Evolutionary conservation across 2,797 vertebrate species (phyloP).

Genomic region (Psittacula echo): DNA sequence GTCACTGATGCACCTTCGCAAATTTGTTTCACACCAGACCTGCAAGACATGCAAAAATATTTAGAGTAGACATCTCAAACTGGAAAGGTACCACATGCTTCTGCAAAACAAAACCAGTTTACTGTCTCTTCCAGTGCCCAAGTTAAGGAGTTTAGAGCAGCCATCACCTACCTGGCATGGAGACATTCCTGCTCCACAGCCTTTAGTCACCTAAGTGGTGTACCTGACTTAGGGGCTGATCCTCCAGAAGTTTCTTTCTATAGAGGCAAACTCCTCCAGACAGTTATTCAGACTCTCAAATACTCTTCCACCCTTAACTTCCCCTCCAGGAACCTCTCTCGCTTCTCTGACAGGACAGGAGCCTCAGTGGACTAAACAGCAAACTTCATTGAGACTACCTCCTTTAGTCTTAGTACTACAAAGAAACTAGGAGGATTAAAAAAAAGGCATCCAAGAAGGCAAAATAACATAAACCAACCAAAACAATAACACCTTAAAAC

Average conservation of each 20-base stretch:
- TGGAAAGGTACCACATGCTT: neutral
- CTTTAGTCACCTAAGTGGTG: neutral
- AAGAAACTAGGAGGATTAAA: neutral
- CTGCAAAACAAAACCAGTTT: neutral
- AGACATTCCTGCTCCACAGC: neutral
- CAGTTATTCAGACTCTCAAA: neutral
- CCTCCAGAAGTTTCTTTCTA: neutral
- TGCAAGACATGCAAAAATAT: constrained; percentile 55
- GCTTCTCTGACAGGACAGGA: neutral
- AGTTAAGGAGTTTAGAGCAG: neutral
- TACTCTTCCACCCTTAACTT: neutral
- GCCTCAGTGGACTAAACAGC: neutral
- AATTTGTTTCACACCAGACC: constrained; percentile 97
- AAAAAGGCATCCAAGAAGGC: neutral
- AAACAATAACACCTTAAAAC: neutral
- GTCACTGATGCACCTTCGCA: constrained; percentile 92
- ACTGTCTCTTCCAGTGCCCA: neutral
- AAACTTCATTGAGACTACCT: neutral
- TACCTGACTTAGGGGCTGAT: neutral
- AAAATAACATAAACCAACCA: neutral
- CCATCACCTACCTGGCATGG: neutral
- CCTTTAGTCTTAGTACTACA: neutral
- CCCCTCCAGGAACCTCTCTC: neutral
- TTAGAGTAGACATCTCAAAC: neutral
- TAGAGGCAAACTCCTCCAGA: neutral